These are phyloP conservation scores for Pollenia angustigena DNA, from an alignment of 2,888 invertebrate genomes.

Conservation along the genomic window DNA sequence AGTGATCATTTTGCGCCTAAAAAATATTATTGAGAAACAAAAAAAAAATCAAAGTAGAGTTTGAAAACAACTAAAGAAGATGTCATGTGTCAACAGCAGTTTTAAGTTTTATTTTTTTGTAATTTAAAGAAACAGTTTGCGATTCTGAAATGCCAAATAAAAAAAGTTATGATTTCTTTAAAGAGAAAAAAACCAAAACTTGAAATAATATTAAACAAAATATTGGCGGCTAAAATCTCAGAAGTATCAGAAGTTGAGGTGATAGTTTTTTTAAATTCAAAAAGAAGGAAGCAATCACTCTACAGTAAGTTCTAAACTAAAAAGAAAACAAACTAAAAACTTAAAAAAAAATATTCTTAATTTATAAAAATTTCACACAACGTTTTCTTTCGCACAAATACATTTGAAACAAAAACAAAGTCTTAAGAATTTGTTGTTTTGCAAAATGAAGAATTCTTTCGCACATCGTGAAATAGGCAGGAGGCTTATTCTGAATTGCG, in stretches of 20 bases:
- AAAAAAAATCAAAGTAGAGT: slow-evolving; percentile 14
- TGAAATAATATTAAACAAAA: slow-evolving; percentile 14
- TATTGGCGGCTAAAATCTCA: slow-evolving; percentile 66
- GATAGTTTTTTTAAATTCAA: slow-evolving; percentile 26
- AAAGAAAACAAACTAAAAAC: too few species aligned
- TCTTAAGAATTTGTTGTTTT: too few species aligned
- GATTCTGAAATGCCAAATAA: slow-evolving; percentile 46
- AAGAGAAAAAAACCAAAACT: background rate
- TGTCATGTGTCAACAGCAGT: slow-evolving; percentile 72
- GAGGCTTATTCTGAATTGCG: too few species aligned
- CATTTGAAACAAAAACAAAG: too few species aligned
- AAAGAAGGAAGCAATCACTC: background rate
- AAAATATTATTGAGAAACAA: background rate
- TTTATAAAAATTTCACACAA: too few species aligned
- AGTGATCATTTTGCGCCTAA: slow-evolving; percentile 48
- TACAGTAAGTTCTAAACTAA: background rate
- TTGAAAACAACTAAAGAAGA: slow-evolving; percentile 62
- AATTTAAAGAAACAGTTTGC: slow-evolving; percentile 56
- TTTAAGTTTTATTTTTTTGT: slow-evolving; percentile 25
- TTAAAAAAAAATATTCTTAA: too few species aligned
- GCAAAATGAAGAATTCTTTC: too few species aligned
- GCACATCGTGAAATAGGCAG: too few species aligned
- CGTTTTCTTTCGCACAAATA: too few species aligned
- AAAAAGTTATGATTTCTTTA: slow-evolving; percentile 65
- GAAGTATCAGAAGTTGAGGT: slow-evolving; percentile 51